phyloP scores from a whole-genome alignment of 2,888 invertebrate genomes.

The Amphiduros pacificus region DNA sequence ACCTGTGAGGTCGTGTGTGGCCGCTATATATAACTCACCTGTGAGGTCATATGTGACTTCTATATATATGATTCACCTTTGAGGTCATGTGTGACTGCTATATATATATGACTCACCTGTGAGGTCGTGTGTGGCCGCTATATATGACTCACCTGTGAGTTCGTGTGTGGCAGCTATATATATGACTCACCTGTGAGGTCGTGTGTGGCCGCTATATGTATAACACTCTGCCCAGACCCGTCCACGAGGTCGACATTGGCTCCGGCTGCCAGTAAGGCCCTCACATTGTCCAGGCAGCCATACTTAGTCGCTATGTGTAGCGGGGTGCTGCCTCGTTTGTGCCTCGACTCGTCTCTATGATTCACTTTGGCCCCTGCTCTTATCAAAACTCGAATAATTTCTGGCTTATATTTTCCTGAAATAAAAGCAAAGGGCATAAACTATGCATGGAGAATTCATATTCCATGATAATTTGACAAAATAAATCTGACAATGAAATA shows the following conservation, averaged over 20 bases:
- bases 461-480: too few relatives aligned
- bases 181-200: slow-evolving; percentile 19
- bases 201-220: slow-evolving; percentile 14
- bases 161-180: too few relatives aligned
- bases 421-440: neutral
- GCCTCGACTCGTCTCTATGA: neutral
- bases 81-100: too few relatives aligned
- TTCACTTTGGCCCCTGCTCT: slow-evolving; percentile 15
- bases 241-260: slow-evolving; percentile 10
- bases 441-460: too few relatives aligned
- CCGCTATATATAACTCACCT: too few relatives aligned
- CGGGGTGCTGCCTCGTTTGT: slow-evolving; percentile 9
- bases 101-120: too few relatives aligned
- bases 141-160: too few relatives aligned
- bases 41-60: too few relatives aligned
- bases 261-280: slow-evolving; percentile 10
- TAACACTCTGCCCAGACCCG: slow-evolving; percentile 17
- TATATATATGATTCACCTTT: too few relatives aligned
- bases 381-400: slow-evolving; percentile 8
- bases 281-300: slow-evolving; percentile 15
- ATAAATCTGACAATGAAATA: too few relatives aligned
- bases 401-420: slow-evolving; percentile 11
- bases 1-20: too few relatives aligned
- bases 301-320: slow-evolving; percentile 15
- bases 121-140: too few relatives aligned